Base-by-base conservation (phyloP, 2,797 vertebrate species). In the Danio choprae region DNA sequence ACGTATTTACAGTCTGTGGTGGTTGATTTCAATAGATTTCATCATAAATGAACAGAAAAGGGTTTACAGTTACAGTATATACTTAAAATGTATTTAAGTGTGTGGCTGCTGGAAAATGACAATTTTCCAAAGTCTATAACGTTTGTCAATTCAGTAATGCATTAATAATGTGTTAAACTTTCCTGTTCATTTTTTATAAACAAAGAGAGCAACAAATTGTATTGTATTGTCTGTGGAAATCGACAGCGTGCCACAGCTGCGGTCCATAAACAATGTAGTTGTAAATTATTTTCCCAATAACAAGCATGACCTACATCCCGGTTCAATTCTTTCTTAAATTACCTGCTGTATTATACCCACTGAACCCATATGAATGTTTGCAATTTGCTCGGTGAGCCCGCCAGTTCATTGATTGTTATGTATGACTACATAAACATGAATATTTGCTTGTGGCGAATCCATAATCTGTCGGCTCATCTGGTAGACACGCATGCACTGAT, bases 361-460 rank as follows among this genome's bases (percentile, higher is more conserved):
- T 16, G 44, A 69, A 41, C 10, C 10, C 20, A n/a, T 16, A 67
- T 18, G 56, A 40, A 69, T 60, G 55, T 50, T 78, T 78, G 55
- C 43, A 40, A 68, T 70, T 51, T 78, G 29, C 40, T 44, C 10
- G 6, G 29, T 78, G 51, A 7, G 40, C 9, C 4, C 0, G 29
- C 29, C 15, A 50, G 44, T 69, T 60, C 29, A 69, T 59, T 60
- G 55, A 70, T 78, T 78, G 55, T 60, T 51, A 51, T 70, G 44
- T 51, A 70, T 70, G 55, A 58, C 16, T n/a, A 68, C 29, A 68
- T 11, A 48, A 59, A 78, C 18, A 51, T 29, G 76, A 16, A 70
- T 78, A 70, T 70, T 59, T 70, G 65, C 76, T 70, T 38, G 44
- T 60, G 76, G 55, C 55, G 60, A 78, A 70, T 78, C 44, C 9